Percentiles rank a stretch among this genome's conserved stretches.
Evolutionary conservation across 2,797 vertebrate species (phyloP).

Genomic region (Anisognathus igniventris): DNA sequence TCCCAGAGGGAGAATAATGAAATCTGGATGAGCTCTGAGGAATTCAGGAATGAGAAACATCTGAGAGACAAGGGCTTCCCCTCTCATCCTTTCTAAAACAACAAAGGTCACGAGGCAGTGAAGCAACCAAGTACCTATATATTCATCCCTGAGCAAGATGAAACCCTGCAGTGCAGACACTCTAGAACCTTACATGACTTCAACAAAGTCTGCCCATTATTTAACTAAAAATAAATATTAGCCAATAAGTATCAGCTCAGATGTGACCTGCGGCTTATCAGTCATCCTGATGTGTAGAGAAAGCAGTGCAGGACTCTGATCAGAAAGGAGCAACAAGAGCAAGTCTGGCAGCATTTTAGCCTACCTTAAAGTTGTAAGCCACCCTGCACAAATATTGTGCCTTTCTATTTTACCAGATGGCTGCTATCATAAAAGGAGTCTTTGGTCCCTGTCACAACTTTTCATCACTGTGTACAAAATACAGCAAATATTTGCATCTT

Average conservation of each 20-base stretch:
- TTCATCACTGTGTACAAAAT: slow-evolving; percentile 44
- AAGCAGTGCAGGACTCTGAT: background rate
- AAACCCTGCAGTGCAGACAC: background rate
- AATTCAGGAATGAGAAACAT: background rate
- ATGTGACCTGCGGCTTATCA: background rate
- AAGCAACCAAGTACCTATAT: background rate
- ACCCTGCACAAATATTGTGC: slow-evolving; percentile 11
- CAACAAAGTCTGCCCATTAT: background rate
- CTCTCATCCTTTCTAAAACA: background rate
- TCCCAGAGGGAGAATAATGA: background rate
- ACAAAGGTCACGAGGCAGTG: background rate
- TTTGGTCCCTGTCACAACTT: slow-evolving; percentile 36
- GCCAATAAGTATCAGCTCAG: background rate
- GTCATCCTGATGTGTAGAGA: background rate
- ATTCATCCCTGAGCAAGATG: background rate
- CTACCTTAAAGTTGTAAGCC: slow-evolving; percentile 34
- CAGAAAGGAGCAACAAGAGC: slow-evolving; percentile 22
- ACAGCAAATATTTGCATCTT: slow-evolving; percentile 47
- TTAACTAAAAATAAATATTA: background rate
- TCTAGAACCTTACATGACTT: background rate
- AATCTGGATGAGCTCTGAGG: background rate
- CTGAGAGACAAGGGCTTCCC: background rate
- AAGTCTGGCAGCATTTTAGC: slow-evolving; percentile 17
- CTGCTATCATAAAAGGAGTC: slow-evolving; percentile 20
- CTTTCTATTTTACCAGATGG: slow-evolving; percentile 42